Conservation (phyloP, 2,113 vertebrate genomes). For the Tragulus kanchil region DNA sequence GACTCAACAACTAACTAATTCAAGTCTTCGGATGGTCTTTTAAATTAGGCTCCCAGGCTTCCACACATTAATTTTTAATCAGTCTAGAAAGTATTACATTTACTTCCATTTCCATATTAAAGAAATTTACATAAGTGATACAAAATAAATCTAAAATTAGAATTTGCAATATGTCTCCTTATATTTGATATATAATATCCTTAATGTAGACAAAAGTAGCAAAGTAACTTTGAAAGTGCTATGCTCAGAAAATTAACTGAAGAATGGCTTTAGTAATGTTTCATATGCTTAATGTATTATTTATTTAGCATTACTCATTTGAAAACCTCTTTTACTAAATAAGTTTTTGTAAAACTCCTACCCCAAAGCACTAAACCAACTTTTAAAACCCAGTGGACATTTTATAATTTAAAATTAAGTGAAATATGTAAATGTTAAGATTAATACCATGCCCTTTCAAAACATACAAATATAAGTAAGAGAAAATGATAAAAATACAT, state of each 20-base stretch:
- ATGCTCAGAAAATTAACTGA: conserved; percentile 31
- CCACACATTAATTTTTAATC: conserved; percentile 65
- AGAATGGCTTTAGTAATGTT: background rate
- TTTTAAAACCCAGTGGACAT: background rate
- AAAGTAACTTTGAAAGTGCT: conserved; percentile 20
- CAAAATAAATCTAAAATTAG: conserved; percentile 70
- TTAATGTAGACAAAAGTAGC: background rate
- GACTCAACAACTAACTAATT: conserved; percentile 34
- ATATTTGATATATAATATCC: conserved; percentile 27
- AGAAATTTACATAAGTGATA: conserved; percentile 48
- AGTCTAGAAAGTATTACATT: conserved; percentile 52
- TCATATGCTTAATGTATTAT: conserved; percentile 29
- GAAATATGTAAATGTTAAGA: conserved; percentile 33
- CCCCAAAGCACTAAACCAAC: background rate
- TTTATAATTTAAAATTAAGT: conserved; percentile 43
- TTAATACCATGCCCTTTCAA: conserved; percentile 58
- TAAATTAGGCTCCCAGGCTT: conserved; percentile 55
- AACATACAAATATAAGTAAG: conserved; percentile 20
- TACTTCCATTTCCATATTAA: conserved; percentile 75
- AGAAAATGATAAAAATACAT: conserved; percentile 2
- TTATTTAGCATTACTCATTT: conserved; percentile 37
- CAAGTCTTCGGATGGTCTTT: conserved; percentile 20
- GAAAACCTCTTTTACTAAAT: conserved; percentile 41
- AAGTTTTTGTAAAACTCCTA: conserved; percentile 13
- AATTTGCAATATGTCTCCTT: conserved; percentile 41